These are phyloP conservation scores for Drosophila anceps DNA, from an alignment of 2,888 invertebrate genomes.

Conservation along the genomic window DNA sequence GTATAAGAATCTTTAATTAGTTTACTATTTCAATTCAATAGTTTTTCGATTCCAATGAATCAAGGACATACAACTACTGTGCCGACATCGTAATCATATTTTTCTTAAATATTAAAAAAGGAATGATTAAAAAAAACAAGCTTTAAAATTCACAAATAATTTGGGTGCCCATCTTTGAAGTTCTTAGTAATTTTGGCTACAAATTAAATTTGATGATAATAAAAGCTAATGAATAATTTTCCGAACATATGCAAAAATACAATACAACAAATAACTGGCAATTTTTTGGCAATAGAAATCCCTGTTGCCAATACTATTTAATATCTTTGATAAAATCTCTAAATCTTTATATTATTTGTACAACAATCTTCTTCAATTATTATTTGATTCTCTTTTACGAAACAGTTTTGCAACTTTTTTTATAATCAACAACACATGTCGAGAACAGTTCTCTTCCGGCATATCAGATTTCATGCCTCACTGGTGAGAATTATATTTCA, in stretches of 20 bases:
- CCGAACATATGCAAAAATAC: no score
- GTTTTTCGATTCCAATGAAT: background rate
- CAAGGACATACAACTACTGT: background rate
- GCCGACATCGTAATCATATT: no score
- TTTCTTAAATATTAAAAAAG: background rate
- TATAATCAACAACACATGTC: constrained; percentile 1
- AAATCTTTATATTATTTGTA: background rate
- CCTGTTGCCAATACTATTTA: no score
- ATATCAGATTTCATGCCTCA: constrained; percentile 11
- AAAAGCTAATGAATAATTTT: no score
- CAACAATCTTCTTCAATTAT: background rate
- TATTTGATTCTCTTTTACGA: background rate
- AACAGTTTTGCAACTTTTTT: background rate
- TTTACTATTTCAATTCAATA: background rate
- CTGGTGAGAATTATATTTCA: background rate
- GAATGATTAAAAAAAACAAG: background rate
- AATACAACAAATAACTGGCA: no score
- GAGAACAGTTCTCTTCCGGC: constrained; percentile 5
- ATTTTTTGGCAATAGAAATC: no score
- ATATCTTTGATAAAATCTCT: background rate
- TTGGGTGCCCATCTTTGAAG: no score
- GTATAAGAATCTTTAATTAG: background rate
- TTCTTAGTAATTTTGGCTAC: no score
- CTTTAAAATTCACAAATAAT: background rate
- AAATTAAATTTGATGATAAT: no score